These are phyloP conservation scores for Pachycephala philippinensis DNA, from an alignment of 2,113 vertebrate genomes.

Conservation along the genomic window DNA sequence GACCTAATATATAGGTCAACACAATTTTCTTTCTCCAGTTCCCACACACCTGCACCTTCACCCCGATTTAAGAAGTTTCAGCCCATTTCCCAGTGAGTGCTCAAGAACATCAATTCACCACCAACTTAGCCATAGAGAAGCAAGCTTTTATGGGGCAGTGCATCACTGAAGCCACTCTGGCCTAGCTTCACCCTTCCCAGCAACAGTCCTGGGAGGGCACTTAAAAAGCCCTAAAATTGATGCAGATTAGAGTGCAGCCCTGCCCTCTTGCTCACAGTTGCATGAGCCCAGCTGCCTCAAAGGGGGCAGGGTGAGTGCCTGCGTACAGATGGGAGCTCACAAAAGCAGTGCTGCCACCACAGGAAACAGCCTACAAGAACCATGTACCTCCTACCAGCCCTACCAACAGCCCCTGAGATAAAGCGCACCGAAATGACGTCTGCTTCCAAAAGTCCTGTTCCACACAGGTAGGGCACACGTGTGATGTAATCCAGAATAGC, in stretches of 20 bases:
- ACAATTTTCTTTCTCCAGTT: not conserved
- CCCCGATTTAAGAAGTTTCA: not conserved
- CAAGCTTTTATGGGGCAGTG: not conserved
- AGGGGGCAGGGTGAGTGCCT: not conserved
- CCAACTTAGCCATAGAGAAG: not conserved
- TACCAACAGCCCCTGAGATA: not conserved
- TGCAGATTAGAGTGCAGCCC: not conserved
- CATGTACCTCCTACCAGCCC: not conserved
- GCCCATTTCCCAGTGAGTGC: not conserved
- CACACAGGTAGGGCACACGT: rapidly evolving
- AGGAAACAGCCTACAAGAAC: not conserved
- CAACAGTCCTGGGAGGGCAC: not conserved
- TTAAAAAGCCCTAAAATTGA: not conserved
- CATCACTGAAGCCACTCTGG: not conserved
- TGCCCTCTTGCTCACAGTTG: not conserved
- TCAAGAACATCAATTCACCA: not conserved
- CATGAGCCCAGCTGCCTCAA: not conserved
- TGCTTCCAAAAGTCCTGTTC: not conserved
- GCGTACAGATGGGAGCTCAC: not conserved
- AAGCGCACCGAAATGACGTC: not conserved
- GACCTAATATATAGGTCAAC: not conserved
- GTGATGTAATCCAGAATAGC: not conserved
- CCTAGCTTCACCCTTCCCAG: not conserved
- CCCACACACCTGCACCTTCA: rapidly evolving
- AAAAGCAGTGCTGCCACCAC: not conserved